Evolutionary conservation across 2,797 vertebrate species (phyloP), one percentile per base, ranked within the genome.

Genomic region (Betta splendens): DNA sequence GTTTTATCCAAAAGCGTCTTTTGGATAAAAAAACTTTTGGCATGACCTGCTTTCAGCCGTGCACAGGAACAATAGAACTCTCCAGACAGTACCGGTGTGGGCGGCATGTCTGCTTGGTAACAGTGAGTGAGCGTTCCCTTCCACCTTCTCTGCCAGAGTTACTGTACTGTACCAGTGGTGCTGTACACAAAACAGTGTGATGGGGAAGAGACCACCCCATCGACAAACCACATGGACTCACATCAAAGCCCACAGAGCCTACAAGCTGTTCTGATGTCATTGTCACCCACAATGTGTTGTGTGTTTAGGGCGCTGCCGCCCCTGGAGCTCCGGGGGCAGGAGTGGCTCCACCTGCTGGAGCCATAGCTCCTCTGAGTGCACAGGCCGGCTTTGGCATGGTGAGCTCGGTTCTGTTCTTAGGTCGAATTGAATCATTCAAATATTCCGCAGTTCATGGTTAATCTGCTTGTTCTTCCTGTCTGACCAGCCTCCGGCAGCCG

Each of bases 321-420:
- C 72, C 87, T 12, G 84, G 85, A 72, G 79, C 76, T 29, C 72
- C 89, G 15, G 89, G 80, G 7, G 86, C 82, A 21, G 93, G 92
- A 84, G 77, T 91, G 5, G 91, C 88, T 43, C 91, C 94, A 77
- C 87, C 94, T 56, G 72, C 49, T 54, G 85, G 81, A 77, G 52
- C 84, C 36, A 88, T 92, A 85, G 75, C 87, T 52, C 85, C 90
- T 26, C 87, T 92, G 83, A 81, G 73, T 17, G 63, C 84, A 9
- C 91, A 98, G 69, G 85, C 95, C 44, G 92, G 93, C 9, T 98
- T 97, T 86, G 93, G 93, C 77, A 93, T 98, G 91, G 97, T 99
- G 84, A 94, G 94, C 75, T 44, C 25, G 7, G n/a, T 39, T 55
- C 43, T 0, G 33, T 31, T 26, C 8, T 4, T 0, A 38, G 11